These are phyloP conservation scores for Notoglanidium macrostoma DNA, from an alignment of 2,797 vertebrate genomes.

Conservation along the genomic window DNA sequence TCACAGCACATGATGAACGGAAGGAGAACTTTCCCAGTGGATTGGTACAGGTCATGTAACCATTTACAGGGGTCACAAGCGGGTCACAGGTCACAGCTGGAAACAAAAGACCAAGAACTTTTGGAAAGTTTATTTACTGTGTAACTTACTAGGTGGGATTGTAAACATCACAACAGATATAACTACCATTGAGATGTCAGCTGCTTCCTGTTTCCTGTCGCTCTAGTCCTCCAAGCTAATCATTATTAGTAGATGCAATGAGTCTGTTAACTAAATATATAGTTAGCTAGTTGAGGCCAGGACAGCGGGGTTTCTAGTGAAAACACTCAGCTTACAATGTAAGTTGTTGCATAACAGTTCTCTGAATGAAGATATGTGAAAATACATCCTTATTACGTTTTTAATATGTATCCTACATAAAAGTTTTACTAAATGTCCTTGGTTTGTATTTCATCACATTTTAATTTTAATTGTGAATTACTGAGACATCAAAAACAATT, in stretches of 20 bases:
- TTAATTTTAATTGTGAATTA: neutral
- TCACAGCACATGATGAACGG: no score
- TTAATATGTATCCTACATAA: neutral
- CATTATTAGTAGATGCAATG: neutral
- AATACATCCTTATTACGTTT: neutral
- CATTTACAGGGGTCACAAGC: conserved; percentile 49
- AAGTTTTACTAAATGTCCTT: neutral
- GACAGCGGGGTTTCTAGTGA: neutral
- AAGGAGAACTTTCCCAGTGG: conserved; percentile 61
- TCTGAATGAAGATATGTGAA: neutral
- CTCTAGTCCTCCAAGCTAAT: neutral
- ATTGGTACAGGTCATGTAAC: conserved; percentile 60
- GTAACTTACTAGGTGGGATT: neutral
- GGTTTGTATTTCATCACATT: neutral
- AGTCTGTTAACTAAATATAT: neutral
- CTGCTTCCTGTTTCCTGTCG: neutral
- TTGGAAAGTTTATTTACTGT: neutral
- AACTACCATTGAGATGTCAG: neutral
- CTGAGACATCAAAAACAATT: neutral
- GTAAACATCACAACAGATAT: neutral
- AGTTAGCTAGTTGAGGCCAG: neutral
- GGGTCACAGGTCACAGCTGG: conserved; percentile 62
- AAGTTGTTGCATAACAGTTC: neutral
- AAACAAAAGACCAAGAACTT: conserved; percentile 11
- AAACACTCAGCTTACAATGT: neutral